phyloP scores from a whole-genome alignment of 2,113 vertebrate species.

The Hemicordylus capensis region DNA sequence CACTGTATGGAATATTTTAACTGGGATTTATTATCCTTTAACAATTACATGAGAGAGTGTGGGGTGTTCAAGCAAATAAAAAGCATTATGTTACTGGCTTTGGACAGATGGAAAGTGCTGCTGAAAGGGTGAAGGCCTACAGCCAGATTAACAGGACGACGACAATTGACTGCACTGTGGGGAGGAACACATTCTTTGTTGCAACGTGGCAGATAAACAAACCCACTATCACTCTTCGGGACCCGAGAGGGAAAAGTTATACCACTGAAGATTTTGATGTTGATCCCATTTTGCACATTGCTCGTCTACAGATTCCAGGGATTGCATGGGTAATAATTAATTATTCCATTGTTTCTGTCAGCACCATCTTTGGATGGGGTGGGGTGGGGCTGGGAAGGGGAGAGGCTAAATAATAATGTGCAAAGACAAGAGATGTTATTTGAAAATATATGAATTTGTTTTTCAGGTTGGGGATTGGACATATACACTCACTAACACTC shows the following conservation, averaged over 20 bases:
- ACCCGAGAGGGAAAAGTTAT: conserved; percentile 66
- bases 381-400: background rate
- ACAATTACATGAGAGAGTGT: background rate
- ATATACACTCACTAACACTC: conserved; percentile 64
- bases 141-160: conserved; percentile 56
- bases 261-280: conserved; percentile 42
- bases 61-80: background rate
- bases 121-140: conserved; percentile 19
- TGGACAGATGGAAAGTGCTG: conserved; percentile 70
- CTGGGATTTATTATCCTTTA: background rate
- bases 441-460: conserved; percentile 19
- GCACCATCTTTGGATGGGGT: background rate
- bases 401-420: background rate
- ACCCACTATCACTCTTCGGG: conserved; percentile 53
- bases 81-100: background rate
- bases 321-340: conserved; percentile 64
- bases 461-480: conserved; percentile 71
- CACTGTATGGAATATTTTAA: background rate
- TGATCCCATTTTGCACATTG: conserved; percentile 29
- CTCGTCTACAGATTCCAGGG: conserved; percentile 64
- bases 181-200: conserved; percentile 73
- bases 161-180: conserved; percentile 65
- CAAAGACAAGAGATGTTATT: background rate
- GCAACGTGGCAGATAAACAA: conserved; percentile 58
- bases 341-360: background rate